Conservation (phyloP, 2,888 invertebrate genomes). For the Drosophila falleni region DNA sequence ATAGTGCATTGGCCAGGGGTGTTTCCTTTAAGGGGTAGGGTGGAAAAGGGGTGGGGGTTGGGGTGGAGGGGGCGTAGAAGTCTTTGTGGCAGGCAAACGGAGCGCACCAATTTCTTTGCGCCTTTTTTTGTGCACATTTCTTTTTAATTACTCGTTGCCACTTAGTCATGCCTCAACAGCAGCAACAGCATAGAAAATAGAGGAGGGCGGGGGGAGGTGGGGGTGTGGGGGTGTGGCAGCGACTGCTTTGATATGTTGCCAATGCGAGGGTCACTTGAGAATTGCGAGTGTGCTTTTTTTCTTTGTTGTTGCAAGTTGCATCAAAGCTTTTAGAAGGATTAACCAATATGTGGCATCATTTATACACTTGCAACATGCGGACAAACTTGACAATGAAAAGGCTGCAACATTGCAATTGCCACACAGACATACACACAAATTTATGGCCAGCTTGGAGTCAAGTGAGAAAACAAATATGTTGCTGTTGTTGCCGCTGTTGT, state of each 20-base stretch:
- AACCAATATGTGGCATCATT: conserved; percentile 63
- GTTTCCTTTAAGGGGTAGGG: neutral
- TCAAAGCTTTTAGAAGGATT: conserved; percentile 80
- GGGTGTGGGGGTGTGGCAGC: neutral
- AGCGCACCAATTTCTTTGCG: conserved; percentile 54
- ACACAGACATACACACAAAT: neutral
- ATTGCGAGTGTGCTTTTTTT: conserved; percentile 42
- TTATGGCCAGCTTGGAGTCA: conserved; percentile 30
- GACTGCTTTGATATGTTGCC: conserved; percentile 67
- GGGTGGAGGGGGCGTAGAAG: neutral
- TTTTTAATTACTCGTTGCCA: conserved; percentile 75
- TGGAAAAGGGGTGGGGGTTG: too few species aligned
- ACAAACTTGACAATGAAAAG: conserved; percentile 68
- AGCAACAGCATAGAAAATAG: neutral
- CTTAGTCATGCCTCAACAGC: conserved; percentile 56
- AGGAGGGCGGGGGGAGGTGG: neutral
- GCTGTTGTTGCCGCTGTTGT: conserved; percentile 39
- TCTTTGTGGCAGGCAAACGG: conserved; percentile 46
- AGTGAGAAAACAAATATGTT: conserved; percentile 38
- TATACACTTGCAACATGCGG: conserved; percentile 34
- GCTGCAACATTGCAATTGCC: conserved; percentile 19
- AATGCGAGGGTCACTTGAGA: conserved; percentile 63
- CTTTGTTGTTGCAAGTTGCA: conserved; percentile 40
- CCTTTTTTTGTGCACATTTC: conserved; percentile 69
- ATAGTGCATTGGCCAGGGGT: neutral